A percentile compares a stretch with the other conserved stretches of the same genome.
Conservation (phyloP, 2,888 invertebrate genomes). For the Acrocyrtus sp. region DNA sequence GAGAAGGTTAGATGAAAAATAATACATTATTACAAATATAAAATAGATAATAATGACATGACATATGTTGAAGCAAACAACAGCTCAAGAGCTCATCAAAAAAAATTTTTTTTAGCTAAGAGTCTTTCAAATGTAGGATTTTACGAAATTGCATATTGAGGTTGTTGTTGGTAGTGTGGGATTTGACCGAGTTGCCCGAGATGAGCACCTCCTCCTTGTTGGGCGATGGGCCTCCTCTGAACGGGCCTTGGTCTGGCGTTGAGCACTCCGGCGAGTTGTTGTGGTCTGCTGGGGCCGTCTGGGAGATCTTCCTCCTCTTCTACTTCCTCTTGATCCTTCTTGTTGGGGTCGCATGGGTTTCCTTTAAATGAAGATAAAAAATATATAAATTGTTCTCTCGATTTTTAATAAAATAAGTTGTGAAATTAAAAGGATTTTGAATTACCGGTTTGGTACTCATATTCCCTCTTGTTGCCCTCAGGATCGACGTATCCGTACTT, state of each 20-base stretch:
- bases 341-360: conserved; percentile 63
- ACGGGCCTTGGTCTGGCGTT: conserved; percentile 56
- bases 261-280: conserved; percentile 53
- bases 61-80: conserved; percentile 15
- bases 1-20: conserved; percentile 20
- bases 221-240: conserved; percentile 47
- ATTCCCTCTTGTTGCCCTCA: conserved; percentile 62
- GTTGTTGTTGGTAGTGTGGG: conserved; percentile 44
- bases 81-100: conserved; percentile 30
- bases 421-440: neutral
- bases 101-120: conserved; percentile 16
- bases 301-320: conserved; percentile 58
- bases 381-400: neutral
- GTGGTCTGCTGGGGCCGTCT: conserved; percentile 54
- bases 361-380: conserved; percentile 17
- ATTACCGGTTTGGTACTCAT: conserved; percentile 61
- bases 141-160: conserved; percentile 40
- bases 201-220: conserved; percentile 31
- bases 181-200: conserved; percentile 19
- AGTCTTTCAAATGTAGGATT: conserved; percentile 20
- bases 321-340: conserved; percentile 57
- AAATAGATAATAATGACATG: conserved; percentile 16
- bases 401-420: neutral
- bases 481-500: conserved; percentile 63
- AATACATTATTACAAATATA: conserved; percentile 6